These are phyloP conservation scores for Pogoniulus pusillus DNA, from an alignment of 2,797 vertebrate genomes.

Conservation along the genomic window DNA sequence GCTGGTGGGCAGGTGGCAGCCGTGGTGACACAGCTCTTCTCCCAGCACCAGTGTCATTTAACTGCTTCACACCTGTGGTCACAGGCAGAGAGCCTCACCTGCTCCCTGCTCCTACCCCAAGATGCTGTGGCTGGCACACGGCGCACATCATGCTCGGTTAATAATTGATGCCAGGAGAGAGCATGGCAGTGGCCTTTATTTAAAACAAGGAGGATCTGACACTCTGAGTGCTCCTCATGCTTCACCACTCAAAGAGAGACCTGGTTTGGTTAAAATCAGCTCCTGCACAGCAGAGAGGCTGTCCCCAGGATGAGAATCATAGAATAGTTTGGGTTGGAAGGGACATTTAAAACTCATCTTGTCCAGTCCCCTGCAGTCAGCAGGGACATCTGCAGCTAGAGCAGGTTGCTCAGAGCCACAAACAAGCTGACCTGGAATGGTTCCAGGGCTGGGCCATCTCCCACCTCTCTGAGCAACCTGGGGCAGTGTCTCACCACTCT, in stretches of 20 bases:
- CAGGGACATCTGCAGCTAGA: too few species aligned
- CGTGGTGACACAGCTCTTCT: background rate
- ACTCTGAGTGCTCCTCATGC: background rate
- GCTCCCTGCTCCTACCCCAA: background rate
- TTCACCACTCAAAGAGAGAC: background rate
- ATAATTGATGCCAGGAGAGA: constrained; percentile 9
- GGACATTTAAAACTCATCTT: too few species aligned
- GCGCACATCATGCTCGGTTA: background rate
- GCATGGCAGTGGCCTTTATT: constrained; percentile 5
- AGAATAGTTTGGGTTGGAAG: too few species aligned
- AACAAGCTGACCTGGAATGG: too few species aligned
- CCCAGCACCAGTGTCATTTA: background rate
- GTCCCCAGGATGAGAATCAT: background rate
- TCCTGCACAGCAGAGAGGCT: accelerated
- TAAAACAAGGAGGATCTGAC: background rate
- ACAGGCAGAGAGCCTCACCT: background rate
- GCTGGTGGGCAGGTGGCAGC: background rate
- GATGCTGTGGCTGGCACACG: background rate
- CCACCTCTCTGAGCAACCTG: too few species aligned
- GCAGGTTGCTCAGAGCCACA: too few species aligned
- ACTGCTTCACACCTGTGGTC: background rate
- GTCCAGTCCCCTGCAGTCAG: too few species aligned
- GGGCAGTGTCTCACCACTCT: too few species aligned
- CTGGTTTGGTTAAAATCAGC: background rate
- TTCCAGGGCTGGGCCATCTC: too few species aligned